A percentile compares a stretch with the other conserved stretches of the same genome.
Conservation (phyloP, 2,113 vertebrate species). For the Psammodynastes pulverulentus region DNA sequence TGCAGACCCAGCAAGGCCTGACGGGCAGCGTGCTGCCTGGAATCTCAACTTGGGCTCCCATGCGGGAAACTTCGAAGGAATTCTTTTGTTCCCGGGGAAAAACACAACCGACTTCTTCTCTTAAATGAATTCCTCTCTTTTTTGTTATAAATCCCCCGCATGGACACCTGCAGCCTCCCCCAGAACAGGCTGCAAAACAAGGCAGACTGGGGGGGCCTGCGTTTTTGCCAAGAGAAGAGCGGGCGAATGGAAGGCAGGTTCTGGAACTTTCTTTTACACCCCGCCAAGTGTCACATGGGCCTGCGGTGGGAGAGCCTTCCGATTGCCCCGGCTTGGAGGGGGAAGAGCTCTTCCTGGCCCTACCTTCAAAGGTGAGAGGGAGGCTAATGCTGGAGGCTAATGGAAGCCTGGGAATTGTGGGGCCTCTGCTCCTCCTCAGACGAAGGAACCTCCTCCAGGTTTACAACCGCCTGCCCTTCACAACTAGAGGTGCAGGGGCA, state of each 20-base stretch:
- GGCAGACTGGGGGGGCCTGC: not conserved
- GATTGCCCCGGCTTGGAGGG: not conserved
- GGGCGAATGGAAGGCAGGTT: not conserved
- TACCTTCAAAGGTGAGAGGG: not conserved
- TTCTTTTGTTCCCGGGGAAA: not conserved
- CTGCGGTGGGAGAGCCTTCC: not conserved
- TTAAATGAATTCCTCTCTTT: not conserved
- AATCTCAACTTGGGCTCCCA: not conserved
- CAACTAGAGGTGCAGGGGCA: too few relatives aligned
- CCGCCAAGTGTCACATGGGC: not conserved
- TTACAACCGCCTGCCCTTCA: too few relatives aligned
- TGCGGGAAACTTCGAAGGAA: not conserved
- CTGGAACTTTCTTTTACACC: not conserved
- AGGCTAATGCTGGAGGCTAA: not conserved
- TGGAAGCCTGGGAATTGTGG: not conserved
- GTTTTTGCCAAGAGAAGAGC: too few relatives aligned
- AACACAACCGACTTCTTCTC: too few relatives aligned
- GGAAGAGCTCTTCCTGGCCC: too few relatives aligned
- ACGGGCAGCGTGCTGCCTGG: not conserved
- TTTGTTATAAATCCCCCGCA: accelerated
- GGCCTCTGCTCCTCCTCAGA: not conserved
- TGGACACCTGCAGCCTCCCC: not conserved
- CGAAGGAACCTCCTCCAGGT: accelerated
- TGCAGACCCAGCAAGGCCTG: not conserved
- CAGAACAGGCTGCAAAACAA: not conserved